These are phyloP conservation scores for Jaculus jaculus DNA, from an alignment of 2,113 vertebrate species.

Conservation along the genomic window DNA sequence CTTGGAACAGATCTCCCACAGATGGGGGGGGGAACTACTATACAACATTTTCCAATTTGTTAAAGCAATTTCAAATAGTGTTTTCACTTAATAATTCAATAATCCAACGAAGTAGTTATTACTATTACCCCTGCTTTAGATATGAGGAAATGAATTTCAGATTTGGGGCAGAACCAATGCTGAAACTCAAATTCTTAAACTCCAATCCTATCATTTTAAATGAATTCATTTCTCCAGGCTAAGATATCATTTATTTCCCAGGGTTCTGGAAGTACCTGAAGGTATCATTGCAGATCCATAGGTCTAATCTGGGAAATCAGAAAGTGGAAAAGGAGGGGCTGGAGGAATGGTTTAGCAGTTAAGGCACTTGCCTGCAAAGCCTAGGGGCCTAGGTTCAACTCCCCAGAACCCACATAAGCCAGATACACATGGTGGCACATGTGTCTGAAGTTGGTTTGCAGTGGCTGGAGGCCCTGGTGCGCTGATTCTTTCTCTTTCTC, in stretches of 20 bases:
- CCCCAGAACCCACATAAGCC: too few species aligned
- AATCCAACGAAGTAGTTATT: not conserved
- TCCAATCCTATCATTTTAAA: slow-evolving; percentile 15
- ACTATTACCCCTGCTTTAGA: slow-evolving; percentile 26
- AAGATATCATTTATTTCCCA: slow-evolving; percentile 57
- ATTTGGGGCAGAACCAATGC: slow-evolving; percentile 28
- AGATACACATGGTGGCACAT: too few species aligned
- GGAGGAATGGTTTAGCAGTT: not conserved
- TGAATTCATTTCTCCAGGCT: slow-evolving; percentile 49
- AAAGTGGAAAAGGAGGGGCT: not conserved
- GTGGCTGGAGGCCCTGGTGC: too few species aligned
- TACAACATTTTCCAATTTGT: not conserved
- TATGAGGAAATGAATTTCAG: slow-evolving; percentile 51
- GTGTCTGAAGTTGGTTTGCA: too few species aligned
- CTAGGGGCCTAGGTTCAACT: too few species aligned
- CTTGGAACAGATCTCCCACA: not conserved
- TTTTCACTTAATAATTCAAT: slow-evolving; percentile 30
- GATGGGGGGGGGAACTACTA: not conserved
- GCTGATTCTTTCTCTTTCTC: too few species aligned
- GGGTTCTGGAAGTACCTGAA: not conserved
- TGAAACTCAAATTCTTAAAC: not conserved
- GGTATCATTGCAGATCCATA: not conserved
- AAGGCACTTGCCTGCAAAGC: too few species aligned
- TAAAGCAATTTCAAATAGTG: slow-evolving; percentile 15
- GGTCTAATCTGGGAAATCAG: slow-evolving; percentile 11